Evolutionary conservation across 53 echinoderm and acorn worm genomes (phyloP), one percentile per base, ranked within the genome.

Genomic region (Henricia sp.): DNA sequence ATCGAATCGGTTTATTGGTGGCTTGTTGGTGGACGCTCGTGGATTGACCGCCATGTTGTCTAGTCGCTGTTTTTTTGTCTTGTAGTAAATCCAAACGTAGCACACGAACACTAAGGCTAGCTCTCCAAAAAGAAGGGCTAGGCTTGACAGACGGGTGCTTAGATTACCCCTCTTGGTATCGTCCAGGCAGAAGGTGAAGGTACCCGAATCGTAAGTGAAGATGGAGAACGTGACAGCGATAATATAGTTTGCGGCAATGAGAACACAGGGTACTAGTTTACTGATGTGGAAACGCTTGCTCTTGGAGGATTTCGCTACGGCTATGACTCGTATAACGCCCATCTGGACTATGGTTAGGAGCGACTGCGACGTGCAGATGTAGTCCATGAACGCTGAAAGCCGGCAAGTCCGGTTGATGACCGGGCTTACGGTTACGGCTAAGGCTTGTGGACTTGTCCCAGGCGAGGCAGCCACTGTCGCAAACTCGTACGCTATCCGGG

Each of bases 321-420:
- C 77, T 20, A 77, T 6, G 77, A 23, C 77, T 6, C 77, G 59
- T 24, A 77, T 77, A 42, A 60, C 30, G 2, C 40, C 77, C 41
- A 77, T 59, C 58, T 77, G 36, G 16, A 24, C 37, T 43, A 77
- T 77, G 46, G 60, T 77, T 60, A 77, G 3, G 54, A 77, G 77
- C 9, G 77, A 77, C 54, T 77, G 77, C 1, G 6, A 0, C 4
- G 77, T 77, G 27, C 77, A 77, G 39, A 77, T 60, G 77, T 77
- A 77, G 42, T 59, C 16, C 44, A 44, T 43, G 60, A 77, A 77
- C 26, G 77, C 62, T 20, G 77, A 77, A 40, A 77, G 27, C 26
- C 60, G 58, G 58, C 77, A 77, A n/a, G n/a, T n/a, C n/a, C n/a
- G n/a, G n/a, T n/a, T n/a, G 27, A 58, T 30, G 19, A 71, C 71